phyloP scores from a whole-genome alignment of 2,113 vertebrate genomes.

The Cettia cetti region DNA sequence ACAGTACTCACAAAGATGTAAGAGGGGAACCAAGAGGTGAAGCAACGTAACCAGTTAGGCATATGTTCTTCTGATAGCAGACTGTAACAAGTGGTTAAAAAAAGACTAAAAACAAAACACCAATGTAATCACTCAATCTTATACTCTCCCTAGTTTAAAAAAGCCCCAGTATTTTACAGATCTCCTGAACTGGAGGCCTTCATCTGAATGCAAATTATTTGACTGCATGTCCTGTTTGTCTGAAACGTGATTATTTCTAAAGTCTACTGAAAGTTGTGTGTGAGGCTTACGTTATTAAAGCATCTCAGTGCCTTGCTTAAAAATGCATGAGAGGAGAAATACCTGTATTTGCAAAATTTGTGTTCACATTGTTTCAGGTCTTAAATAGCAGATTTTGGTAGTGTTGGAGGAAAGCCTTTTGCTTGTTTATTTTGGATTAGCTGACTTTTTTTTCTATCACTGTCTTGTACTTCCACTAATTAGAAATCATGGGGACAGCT shows the following conservation, averaged over 20 bases:
- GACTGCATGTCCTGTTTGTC: background rate
- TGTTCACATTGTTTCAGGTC: background rate
- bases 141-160: background rate
- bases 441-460: background rate
- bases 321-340: background rate
- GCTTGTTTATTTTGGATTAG: background rate
- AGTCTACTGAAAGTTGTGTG: background rate
- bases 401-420: background rate
- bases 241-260: background rate
- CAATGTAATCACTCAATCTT: background rate
- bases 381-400: background rate
- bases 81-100: background rate
- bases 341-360: background rate
- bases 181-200: background rate
- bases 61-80: background rate
- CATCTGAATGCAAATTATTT: background rate
- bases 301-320: background rate
- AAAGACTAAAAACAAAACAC: background rate
- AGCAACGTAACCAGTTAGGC: background rate
- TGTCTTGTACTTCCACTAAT: background rate
- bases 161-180: fast-evolving
- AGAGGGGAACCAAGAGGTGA: background rate
- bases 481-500: background rate
- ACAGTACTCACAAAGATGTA: background rate
- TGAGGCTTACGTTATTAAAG: background rate